Percentiles rank a stretch among this genome's conserved stretches.
These are phyloP conservation scores for Coptodon bakossiorum DNA, from an alignment of 2,113 vertebrate species.

Conservation along the genomic window DNA sequence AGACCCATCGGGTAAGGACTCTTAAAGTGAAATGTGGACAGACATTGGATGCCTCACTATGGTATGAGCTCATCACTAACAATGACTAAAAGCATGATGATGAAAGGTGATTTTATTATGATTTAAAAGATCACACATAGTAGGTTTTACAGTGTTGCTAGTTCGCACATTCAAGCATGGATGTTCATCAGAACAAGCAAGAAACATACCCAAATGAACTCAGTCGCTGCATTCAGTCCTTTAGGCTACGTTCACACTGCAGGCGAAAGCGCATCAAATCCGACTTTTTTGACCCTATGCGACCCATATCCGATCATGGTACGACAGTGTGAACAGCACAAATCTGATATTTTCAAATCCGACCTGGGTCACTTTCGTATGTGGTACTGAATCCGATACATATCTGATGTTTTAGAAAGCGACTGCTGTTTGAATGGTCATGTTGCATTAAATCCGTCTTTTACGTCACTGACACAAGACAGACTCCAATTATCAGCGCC, in stretches of 20 bases:
- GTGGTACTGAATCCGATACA: neutral
- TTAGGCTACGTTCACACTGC: neutral
- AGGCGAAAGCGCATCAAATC: neutral
- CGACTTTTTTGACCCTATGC: neutral
- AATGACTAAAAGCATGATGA: neutral
- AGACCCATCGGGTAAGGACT: neutral
- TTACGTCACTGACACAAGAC: neutral
- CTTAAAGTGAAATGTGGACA: neutral
- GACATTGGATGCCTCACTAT: neutral
- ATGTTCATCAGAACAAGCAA: neutral
- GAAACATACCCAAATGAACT: neutral
- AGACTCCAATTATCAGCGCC: fast-evolving
- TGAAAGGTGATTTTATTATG: neutral
- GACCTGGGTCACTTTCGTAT: neutral
- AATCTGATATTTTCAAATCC: neutral
- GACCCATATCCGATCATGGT: neutral
- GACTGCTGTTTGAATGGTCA: neutral
- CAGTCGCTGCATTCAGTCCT: neutral
- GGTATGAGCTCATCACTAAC: neutral
- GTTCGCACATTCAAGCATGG: neutral
- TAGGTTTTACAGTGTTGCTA: neutral
- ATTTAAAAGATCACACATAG: neutral
- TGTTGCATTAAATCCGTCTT: neutral
- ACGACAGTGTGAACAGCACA: neutral
- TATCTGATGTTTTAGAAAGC: neutral